Conservation (phyloP, 1,140 invertebrate genomes). For the Drosophila punjabiensis region DNA sequence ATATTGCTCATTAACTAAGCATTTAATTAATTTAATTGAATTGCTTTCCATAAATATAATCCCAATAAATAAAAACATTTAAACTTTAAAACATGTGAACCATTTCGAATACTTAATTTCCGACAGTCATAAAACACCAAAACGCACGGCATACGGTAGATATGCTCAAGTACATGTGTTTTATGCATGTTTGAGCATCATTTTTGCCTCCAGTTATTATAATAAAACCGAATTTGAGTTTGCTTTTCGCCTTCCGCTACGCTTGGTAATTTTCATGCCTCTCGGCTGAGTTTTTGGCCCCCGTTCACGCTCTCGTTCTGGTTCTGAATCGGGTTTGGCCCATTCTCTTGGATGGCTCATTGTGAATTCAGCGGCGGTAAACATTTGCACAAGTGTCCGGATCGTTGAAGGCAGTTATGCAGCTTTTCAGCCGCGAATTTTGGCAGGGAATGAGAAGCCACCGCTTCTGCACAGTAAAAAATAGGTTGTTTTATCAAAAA, state of each 20-base stretch:
- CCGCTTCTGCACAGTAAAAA: slow-evolving; percentile 3
- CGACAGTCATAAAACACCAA: neutral
- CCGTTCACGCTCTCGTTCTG: slow-evolving; percentile 16
- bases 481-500: neutral
- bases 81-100: neutral
- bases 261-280: slow-evolving; percentile 49
- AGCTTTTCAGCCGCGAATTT: slow-evolving; percentile 30
- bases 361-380: slow-evolving; percentile 78
- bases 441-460: neutral
- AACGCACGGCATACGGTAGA: slow-evolving; percentile 6
- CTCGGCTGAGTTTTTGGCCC: slow-evolving; percentile 34
- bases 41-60: neutral
- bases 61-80: neutral
- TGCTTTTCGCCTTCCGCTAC: slow-evolving; percentile 70
- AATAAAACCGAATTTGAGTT: slow-evolving; percentile 64
- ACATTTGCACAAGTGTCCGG: slow-evolving; percentile 79
- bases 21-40: neutral
- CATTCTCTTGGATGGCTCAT: slow-evolving; percentile 56
- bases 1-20: neutral
- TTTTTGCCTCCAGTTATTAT: slow-evolving; percentile 61
- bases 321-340: slow-evolving; percentile 23
- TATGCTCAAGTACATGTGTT: slow-evolving; percentile 30
- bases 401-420: slow-evolving; percentile 34
- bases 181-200: slow-evolving; percentile 47
- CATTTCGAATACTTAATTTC: neutral